These are phyloP conservation scores for Pogona vitticeps DNA, from an alignment of 2,113 vertebrate species.

Conservation along the genomic window DNA sequence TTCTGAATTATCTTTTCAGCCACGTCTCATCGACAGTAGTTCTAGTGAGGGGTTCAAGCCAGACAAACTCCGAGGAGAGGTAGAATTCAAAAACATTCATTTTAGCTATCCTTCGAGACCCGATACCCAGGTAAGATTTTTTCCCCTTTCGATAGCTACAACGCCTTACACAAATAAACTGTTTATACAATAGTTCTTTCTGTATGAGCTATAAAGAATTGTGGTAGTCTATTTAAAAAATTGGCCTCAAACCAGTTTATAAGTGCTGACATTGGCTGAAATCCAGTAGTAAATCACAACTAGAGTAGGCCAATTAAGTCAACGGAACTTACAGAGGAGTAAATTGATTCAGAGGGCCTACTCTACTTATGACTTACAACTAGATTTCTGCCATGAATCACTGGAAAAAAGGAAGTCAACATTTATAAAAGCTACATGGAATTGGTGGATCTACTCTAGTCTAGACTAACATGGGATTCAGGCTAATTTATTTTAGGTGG, in stretches of 20 bases:
- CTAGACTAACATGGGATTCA: too few relatives aligned
- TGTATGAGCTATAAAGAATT: not conserved
- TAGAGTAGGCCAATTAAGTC: too few relatives aligned
- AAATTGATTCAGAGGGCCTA: too few relatives aligned
- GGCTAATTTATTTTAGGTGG: too few relatives aligned
- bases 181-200: not conserved
- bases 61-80: constrained; percentile 79
- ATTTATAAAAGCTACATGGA: too few relatives aligned
- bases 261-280: too few relatives aligned
- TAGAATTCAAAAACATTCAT: constrained; percentile 84
- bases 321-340: too few relatives aligned
- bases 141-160: not conserved
- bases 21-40: constrained; percentile 82
- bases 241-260: not conserved
- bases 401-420: too few relatives aligned
- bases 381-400: too few relatives aligned
- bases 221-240: not conserved
- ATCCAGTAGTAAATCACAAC: too few relatives aligned
- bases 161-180: not conserved
- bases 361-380: too few relatives aligned
- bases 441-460: too few relatives aligned
- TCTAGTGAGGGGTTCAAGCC: constrained; percentile 80
- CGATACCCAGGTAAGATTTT: constrained; percentile 75
- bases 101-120: constrained; percentile 85
- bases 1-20: constrained; percentile 63